Base-by-base conservation (phyloP, 2,113 vertebrate species). In the Hypomesus transpacificus region DNA sequence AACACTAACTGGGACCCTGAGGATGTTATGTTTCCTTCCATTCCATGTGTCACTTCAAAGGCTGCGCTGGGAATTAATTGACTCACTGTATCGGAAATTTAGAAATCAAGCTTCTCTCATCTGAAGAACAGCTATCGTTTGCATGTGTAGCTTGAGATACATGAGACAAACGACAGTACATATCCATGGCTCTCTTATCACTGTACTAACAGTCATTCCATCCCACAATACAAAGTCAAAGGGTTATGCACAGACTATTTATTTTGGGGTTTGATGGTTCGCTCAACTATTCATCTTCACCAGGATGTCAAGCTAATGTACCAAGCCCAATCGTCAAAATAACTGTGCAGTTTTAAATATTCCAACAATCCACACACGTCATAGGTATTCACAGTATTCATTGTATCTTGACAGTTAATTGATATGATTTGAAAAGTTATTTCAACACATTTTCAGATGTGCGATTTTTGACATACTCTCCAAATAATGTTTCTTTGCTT, bases 1-100 rank as follows among this genome's bases (percentile, higher is more conserved):
- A 85, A 89, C 74, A 70, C 87, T 81, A 83, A 88, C 88, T 71
- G 63, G 81, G 83, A 85, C 84, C 87, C 87, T 65, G 71, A 83
- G 86, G 89, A 85, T 85, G 78, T 89, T 82, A 84, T 78, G 76
- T 79, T 83, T 80, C 75, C 71, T 74, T 85, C 79, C 71, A 79
- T 82, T 83, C 85, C 85, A 81, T 90, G 76, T 83, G 70, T 77
- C 75, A 86, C 89, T 86, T 91, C 89, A 90, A 89, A 89, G 78
- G 46, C 63, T 60, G 79, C 78, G 75, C 79, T 77, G 73, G 75
- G 73, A 85, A 85, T 83, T 64, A 17, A 76, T 81, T 74, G 78
- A 75, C 65, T 75, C 69, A 51, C 82, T 80, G 54, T 50, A 56
- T 54, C 60, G 70, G 46, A 16, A 64, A 71, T 68, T 18, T 65